Evolutionary conservation across 2,113 vertebrate species (phyloP).

Genomic region (Eublepharis macularius): DNA sequence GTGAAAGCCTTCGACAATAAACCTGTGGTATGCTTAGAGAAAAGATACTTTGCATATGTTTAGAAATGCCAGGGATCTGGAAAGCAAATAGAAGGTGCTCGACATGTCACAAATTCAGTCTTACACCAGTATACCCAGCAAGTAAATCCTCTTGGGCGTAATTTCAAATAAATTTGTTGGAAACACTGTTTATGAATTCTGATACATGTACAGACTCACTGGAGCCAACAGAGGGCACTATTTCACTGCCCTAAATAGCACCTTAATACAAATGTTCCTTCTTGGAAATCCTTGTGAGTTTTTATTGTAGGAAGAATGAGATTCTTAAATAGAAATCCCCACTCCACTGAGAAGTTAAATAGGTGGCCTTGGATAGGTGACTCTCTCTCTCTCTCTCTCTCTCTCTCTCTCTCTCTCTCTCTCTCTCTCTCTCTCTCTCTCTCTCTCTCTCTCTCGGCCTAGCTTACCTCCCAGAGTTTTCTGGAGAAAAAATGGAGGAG

Average conservation of each 20-base stretch:
- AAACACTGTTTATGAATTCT: background rate
- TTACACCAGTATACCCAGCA: background rate
- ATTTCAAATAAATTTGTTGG: background rate
- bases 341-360: too few species aligned
- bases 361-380: too few species aligned
- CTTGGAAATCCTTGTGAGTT: background rate
- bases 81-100: background rate
- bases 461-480: too few species aligned
- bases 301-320: too few species aligned
- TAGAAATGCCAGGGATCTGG: background rate
- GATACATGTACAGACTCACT: background rate
- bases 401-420: too few species aligned
- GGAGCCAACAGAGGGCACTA: background rate
- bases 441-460: too few species aligned
- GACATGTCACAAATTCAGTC: background rate
- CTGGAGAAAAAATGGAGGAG: too few species aligned
- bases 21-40: too few species aligned
- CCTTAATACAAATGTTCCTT: background rate
- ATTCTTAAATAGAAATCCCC: too few species aligned
- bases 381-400: too few species aligned
- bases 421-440: too few species aligned
- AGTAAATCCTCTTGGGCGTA: background rate
- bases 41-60: background rate
- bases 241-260: background rate
- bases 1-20: too few species aligned